phyloP scores from a whole-genome alignment of 1,140 invertebrate species.

The Phortica variegata region DNA sequence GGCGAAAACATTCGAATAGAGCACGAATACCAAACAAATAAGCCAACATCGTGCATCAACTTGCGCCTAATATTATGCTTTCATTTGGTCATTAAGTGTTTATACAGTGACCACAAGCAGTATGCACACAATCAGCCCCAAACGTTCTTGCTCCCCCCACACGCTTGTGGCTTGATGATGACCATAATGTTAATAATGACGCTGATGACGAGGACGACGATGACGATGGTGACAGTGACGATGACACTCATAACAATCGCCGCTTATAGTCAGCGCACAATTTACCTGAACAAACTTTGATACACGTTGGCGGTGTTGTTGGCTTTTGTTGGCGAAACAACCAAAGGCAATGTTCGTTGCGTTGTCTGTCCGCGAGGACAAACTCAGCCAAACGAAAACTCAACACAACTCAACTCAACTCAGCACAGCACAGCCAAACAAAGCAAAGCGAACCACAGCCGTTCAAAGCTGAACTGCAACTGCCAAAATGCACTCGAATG shows the following conservation, averaged over 20 bases:
- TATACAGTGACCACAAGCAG: conserved; percentile 26
- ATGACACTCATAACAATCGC: conserved; percentile 51
- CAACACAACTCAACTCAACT: too few species aligned
- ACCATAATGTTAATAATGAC: neutral
- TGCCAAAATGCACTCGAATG: conserved; percentile 51
- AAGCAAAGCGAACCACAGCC: conserved; percentile 29
- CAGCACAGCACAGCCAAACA: conserved; percentile 44
- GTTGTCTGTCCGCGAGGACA: conserved; percentile 11
- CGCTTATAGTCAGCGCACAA: conserved; percentile 30
- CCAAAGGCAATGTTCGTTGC: conserved; percentile 36
- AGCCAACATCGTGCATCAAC: conserved; percentile 2
- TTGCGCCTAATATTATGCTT: conserved; percentile 43
- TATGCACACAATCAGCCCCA: neutral
- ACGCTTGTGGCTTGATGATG: conserved; percentile 10
- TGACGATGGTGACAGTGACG: conserved; percentile 27
- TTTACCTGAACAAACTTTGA: conserved; percentile 56
- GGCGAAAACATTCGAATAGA: too few species aligned
- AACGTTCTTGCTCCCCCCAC: neutral
- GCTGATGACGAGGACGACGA: conserved; percentile 6
- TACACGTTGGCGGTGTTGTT: conserved; percentile 14
- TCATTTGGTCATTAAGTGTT: conserved; percentile 49
- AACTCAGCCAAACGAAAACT: conserved; percentile 41
- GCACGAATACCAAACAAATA: conserved; percentile 2
- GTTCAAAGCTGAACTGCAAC: conserved; percentile 13
- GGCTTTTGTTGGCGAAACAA: conserved; percentile 7